A percentile compares a stretch with the other conserved stretches of the same genome.
These are phyloP conservation scores for Sycobia sp. DNA, from an alignment of 1,140 invertebrate species.

Conservation along the genomic window DNA sequence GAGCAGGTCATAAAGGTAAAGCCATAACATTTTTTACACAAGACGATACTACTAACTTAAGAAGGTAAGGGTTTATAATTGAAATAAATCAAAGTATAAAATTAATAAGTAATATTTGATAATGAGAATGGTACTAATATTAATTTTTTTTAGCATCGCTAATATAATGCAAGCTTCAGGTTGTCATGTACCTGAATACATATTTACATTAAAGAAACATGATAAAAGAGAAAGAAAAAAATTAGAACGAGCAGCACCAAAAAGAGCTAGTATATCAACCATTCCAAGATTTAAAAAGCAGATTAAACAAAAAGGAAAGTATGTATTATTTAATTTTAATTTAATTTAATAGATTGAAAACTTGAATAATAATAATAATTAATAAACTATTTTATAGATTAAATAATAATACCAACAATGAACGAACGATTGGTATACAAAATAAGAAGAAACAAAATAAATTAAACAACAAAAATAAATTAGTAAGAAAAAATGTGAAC, in stretches of 20 bases:
- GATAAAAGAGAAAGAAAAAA: conserved; percentile 70
- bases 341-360: no score
- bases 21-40: conserved; percentile 96
- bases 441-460: background rate
- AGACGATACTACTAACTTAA: conserved; percentile 80
- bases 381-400: background rate
- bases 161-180: conserved; percentile 86
- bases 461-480: background rate
- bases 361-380: background rate
- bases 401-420: background rate
- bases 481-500: background rate
- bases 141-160: conserved; percentile 74
- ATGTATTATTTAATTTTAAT: background rate
- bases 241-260: conserved; percentile 64
- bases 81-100: background rate
- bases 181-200: conserved; percentile 87
- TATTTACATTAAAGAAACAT: conserved; percentile 79
- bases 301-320: conserved; percentile 29
- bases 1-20: conserved; percentile 85
- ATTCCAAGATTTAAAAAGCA: conserved; percentile 54
- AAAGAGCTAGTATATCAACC: conserved; percentile 69
- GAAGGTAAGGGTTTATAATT: conserved; percentile 68
- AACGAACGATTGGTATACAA: no score
- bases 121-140: background rate
- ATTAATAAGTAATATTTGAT: background rate